phyloP scores from a whole-genome alignment of 2,888 invertebrate species.

The Amphiduros pacificus region DNA sequence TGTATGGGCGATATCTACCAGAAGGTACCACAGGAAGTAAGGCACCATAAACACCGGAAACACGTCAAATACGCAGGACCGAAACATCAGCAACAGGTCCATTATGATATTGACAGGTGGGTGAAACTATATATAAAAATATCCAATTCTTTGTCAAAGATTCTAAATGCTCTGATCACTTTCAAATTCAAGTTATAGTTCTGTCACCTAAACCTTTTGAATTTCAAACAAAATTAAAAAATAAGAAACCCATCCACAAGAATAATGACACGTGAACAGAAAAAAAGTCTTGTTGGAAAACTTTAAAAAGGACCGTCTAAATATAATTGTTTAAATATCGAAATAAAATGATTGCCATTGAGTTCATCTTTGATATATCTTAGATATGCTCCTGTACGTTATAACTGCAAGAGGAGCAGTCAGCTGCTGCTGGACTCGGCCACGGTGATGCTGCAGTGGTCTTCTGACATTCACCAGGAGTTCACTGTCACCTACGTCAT shows the following conservation, averaged over 20 bases:
- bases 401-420: slow-evolving; percentile 10
- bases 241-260: too few relatives aligned
- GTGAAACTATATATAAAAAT: background rate
- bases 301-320: too few relatives aligned
- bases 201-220: too few relatives aligned
- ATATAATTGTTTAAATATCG: too few relatives aligned
- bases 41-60: background rate
- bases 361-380: background rate
- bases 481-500: slow-evolving; percentile 20
- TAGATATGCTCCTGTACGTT: slow-evolving; percentile 14
- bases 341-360: too few relatives aligned
- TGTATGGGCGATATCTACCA: slow-evolving; percentile 22
- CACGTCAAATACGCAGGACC: background rate
- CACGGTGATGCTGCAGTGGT: slow-evolving; percentile 22
- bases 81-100: background rate
- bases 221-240: too few relatives aligned
- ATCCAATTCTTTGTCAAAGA: too few relatives aligned
- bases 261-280: too few relatives aligned
- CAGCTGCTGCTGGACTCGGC: slow-evolving; percentile 8
- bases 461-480: slow-evolving; percentile 14
- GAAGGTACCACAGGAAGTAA: background rate
- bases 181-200: too few relatives aligned
- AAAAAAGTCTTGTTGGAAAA: too few relatives aligned
- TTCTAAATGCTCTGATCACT: too few relatives aligned
- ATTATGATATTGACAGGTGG: background rate